Conservation (phyloP, 23 tunicate species). For the Ascidia mentula region DNA sequence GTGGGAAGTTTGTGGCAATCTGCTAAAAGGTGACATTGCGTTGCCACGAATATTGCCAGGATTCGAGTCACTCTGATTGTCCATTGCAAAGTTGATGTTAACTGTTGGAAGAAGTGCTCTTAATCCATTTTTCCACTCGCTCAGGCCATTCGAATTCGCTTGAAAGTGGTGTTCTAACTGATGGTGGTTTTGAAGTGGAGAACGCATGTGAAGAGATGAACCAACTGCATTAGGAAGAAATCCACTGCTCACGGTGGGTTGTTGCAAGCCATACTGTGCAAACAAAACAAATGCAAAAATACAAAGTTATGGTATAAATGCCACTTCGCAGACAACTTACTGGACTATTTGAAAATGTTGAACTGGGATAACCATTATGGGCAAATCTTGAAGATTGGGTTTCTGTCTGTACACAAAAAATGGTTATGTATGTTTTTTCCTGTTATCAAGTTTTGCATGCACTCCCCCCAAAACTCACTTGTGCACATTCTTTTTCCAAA, state of each 20-base stretch:
- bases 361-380: background rate
- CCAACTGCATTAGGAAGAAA: background rate
- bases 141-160: conserved; percentile 19
- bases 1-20: conserved; percentile 5
- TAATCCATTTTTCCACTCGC: conserved; percentile 77
- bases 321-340: no score
- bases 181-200: background rate
- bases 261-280: background rate
- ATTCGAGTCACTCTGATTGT: background rate
- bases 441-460: background rate
- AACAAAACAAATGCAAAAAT: background rate
- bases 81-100: conserved; percentile 84
- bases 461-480: no score
- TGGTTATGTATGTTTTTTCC: no score
- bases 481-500: conserved; percentile 63
- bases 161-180: background rate
- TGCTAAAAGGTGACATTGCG: background rate
- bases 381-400: background rate
- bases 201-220: background rate
- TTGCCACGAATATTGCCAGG: background rate
- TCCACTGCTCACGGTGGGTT: conserved; percentile 2
- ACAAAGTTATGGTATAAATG: no score
- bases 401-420: conserved; percentile 22
- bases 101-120: conserved; percentile 87
- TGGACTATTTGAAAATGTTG: background rate